Evolutionary conservation across 2,113 vertebrate genomes (phyloP).

Genomic region (Mellivora capensis): DNA sequence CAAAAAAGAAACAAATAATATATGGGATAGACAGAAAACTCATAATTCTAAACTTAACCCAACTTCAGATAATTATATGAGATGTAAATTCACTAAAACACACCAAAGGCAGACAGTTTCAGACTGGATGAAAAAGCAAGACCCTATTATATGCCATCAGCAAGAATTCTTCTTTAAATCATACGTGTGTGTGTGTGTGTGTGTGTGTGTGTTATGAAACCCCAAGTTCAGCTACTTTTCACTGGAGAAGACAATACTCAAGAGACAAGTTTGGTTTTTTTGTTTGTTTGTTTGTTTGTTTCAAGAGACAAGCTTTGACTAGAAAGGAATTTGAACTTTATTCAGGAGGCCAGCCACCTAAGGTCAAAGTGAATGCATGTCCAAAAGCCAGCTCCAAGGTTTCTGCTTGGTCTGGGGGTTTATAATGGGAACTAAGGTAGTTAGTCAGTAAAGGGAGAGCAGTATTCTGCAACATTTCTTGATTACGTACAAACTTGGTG

Average conservation of each 20-base stretch:
- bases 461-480: not conserved
- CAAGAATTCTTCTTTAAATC: not conserved
- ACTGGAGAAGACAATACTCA: not conserved
- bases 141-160: not conserved
- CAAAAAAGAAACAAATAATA: not conserved
- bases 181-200: not conserved
- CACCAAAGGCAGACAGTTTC: not conserved
- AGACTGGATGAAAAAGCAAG: not conserved
- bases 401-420: not conserved
- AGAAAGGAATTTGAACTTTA: not conserved
- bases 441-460: not conserved
- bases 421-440: not conserved
- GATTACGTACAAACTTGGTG: not conserved
- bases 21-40: not conserved
- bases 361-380: not conserved
- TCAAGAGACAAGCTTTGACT: not conserved
- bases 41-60: not conserved
- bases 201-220: not conserved
- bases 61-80: not conserved
- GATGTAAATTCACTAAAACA: not conserved
- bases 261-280: not conserved
- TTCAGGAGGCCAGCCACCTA: not conserved
- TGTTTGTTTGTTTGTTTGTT: too few relatives aligned
- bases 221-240: not conserved
- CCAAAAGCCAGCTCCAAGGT: not conserved